Conservation (phyloP, 2,888 invertebrate genomes). For the Abrostola tripartita region DNA sequence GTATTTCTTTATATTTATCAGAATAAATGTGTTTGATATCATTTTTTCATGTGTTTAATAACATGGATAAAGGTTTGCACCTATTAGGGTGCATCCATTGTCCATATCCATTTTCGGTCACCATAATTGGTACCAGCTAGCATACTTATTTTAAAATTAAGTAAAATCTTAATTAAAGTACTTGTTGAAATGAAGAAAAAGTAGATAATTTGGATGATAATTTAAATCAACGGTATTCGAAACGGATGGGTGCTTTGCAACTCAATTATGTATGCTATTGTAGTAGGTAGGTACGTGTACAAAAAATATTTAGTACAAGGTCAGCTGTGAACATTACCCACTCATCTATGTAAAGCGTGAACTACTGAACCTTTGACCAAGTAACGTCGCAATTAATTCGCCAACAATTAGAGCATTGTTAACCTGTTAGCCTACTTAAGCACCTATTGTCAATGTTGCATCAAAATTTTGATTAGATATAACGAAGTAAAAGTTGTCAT, state of each 20-base stretch:
- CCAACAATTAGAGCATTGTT: slow-evolving; percentile 23
- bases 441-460: neutral
- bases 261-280: slow-evolving; percentile 31
- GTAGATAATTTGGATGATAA: neutral
- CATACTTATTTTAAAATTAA: too few species aligned
- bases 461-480: neutral
- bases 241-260: slow-evolving; percentile 3
- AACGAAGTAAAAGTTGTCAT: too few species aligned
- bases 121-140: too few species aligned
- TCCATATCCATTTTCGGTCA: too few species aligned
- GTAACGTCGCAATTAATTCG: slow-evolving; percentile 21
- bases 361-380: slow-evolving; percentile 39
- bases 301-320: slow-evolving; percentile 39
- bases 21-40: too few species aligned
- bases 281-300: slow-evolving; percentile 8
- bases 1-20: too few species aligned
- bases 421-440: slow-evolving; percentile 3
- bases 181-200: too few species aligned
- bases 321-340: slow-evolving; percentile 8
- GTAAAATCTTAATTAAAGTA: too few species aligned
- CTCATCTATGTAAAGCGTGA: slow-evolving; percentile 26
- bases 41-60: too few species aligned
- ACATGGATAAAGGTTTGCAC: too few species aligned
- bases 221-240: neutral
- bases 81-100: too few species aligned